Evolutionary conservation across 2,888 invertebrate species (phyloP).

Genomic region (Carabus problematicus): DNA sequence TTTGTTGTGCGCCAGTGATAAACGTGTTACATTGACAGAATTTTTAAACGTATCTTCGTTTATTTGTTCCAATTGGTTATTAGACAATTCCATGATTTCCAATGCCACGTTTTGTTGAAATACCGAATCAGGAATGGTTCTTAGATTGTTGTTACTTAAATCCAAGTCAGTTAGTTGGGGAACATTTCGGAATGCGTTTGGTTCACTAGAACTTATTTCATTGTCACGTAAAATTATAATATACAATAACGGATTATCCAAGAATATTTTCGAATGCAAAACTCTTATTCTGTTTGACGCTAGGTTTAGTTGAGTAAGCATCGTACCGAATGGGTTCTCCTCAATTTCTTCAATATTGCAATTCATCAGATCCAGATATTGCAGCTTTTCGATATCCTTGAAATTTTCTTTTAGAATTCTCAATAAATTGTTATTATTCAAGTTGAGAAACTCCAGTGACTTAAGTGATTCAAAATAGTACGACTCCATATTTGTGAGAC

Average conservation of each 20-base stretch:
- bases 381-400: constrained; percentile 18
- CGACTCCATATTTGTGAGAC: constrained; percentile 33
- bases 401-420: constrained; percentile 33
- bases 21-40: constrained; percentile 27
- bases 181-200: constrained; percentile 19
- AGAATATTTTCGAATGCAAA: constrained; percentile 28
- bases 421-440: constrained; percentile 29
- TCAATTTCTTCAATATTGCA: constrained; percentile 30
- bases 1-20: constrained; percentile 33
- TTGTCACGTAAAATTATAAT: constrained; percentile 11
- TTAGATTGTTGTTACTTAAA: constrained; percentile 30
- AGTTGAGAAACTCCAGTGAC: constrained; percentile 29
- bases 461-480: constrained; percentile 37
- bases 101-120: constrained; percentile 27
- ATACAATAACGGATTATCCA: neutral
- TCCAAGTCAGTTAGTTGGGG: constrained; percentile 11
- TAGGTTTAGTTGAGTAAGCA: constrained; percentile 10
- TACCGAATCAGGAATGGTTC: constrained; percentile 12
- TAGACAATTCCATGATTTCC: constrained; percentile 23
- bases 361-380: constrained; percentile 20
- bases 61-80: constrained; percentile 27
- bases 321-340: constrained; percentile 29
- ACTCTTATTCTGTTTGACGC: constrained; percentile 21
- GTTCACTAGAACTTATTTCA: constrained; percentile 19
- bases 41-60: constrained; percentile 30